phyloP scores from a whole-genome alignment of 2,113 vertebrate species.

The Verasper variegatus region DNA sequence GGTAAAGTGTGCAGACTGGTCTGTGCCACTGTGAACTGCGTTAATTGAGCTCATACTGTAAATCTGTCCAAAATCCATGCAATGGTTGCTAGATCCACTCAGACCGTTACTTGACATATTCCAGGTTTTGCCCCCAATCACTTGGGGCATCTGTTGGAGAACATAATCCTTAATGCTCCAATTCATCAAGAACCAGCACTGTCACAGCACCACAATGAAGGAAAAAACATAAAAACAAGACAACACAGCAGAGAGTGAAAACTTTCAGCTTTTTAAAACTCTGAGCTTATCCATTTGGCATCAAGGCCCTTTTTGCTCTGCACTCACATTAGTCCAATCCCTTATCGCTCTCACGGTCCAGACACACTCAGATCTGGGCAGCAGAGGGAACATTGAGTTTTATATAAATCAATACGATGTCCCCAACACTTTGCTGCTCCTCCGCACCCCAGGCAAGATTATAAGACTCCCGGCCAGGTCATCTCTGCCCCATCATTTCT shows the following conservation, averaged over 20 bases:
- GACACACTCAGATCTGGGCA: conserved; percentile 69
- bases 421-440: conserved; percentile 69
- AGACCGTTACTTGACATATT: conserved; percentile 51
- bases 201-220: conserved; percentile 44
- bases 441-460: conserved; percentile 65
- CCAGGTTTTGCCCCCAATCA: conserved; percentile 56
- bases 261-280: conserved; percentile 72
- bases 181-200: conserved; percentile 52
- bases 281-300: conserved; percentile 69
- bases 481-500: conserved; percentile 67
- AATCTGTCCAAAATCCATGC: conserved; percentile 39
- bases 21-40: conserved; percentile 4
- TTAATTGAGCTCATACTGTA: conserved; percentile 55
- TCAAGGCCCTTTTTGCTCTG: conserved; percentile 61
- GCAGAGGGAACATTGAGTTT: conserved; percentile 74
- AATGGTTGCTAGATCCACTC: conserved; percentile 23
- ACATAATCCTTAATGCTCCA: conserved; percentile 61
- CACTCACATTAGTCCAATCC: conserved; percentile 72
- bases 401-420: conserved; percentile 79
- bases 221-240: conserved; percentile 17
- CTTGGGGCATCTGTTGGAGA: conserved; percentile 47
- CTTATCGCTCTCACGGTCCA: conserved; percentile 70
- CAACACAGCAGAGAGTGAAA: conserved; percentile 46
- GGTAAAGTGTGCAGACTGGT: conserved; percentile 28
- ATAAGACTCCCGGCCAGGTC: conserved; percentile 66